phyloP scores from a whole-genome alignment of 2,888 invertebrate genomes.

The Leptopilina myrica region DNA sequence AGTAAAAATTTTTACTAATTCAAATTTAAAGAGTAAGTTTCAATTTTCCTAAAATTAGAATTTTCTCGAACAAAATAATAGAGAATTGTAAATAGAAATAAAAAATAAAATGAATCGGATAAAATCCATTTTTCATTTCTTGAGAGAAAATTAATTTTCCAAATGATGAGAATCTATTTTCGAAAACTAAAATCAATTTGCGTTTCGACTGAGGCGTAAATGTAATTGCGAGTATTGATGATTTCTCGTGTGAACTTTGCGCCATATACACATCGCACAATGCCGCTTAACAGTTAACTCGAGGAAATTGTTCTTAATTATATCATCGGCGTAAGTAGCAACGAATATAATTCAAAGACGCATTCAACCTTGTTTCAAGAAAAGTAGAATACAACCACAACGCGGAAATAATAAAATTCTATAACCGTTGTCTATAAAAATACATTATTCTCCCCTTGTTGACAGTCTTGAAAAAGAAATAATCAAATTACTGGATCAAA shows the following conservation, averaged over 20 bases:
- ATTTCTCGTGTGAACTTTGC: conserved; percentile 31
- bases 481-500: too few relatives aligned
- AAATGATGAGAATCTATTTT: not conserved
- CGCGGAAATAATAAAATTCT: conserved; percentile 5
- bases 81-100: too few relatives aligned
- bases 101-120: too few relatives aligned
- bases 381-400: conserved; percentile 18
- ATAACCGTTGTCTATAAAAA: not conserved
- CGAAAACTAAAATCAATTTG: conserved; percentile 21
- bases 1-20: too few relatives aligned
- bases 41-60: too few relatives aligned
- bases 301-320: conserved; percentile 39
- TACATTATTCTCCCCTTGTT: not conserved
- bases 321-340: conserved; percentile 31
- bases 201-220: not conserved
- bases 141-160: not conserved
- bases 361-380: conserved; percentile 19
- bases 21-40: too few relatives aligned
- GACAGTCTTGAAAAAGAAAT: not conserved
- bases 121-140: not conserved
- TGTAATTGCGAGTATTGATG: conserved; percentile 12
- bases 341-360: conserved; percentile 6
- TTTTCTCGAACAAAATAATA: too few relatives aligned
- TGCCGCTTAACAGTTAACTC: conserved; percentile 35
- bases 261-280: conserved; percentile 21